phyloP scores from a whole-genome alignment of 2,888 invertebrate species.

The Willowsia nigromaculata region DNA sequence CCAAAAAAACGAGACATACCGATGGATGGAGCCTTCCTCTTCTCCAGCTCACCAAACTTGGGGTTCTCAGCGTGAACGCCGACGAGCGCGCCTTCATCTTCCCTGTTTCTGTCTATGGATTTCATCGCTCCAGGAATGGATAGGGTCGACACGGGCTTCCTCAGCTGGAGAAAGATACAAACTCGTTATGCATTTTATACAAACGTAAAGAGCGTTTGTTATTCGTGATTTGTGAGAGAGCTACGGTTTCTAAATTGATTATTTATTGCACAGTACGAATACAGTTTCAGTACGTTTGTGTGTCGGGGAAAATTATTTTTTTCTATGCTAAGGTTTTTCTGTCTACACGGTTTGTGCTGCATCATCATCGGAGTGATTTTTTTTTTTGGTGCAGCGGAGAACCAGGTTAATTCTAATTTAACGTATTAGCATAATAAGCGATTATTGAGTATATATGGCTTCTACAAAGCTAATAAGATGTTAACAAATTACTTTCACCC shows the following conservation, averaged over 20 bases:
- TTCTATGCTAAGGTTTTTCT: background rate
- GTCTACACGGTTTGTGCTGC: no score
- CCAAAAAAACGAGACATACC: conserved; percentile 69
- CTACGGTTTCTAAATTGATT: background rate
- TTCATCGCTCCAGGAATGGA: conserved; percentile 92
- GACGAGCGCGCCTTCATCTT: conserved; percentile 94
- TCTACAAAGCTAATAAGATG: no score
- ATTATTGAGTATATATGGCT: no score
- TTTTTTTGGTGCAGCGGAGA: background rate
- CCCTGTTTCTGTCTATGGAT: conserved; percentile 80
- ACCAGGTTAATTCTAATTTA: conserved; percentile 32
- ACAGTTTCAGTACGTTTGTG: conserved; percentile 54
- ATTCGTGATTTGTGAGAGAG: background rate
- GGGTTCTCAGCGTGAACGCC: conserved; percentile 95
- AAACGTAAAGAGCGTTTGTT: background rate
- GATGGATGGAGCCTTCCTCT: conserved; percentile 78
- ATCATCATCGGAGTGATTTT: no score
- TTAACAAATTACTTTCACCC: conserved; percentile 75
- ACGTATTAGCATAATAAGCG: conserved; percentile 35
- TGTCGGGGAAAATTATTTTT: background rate
- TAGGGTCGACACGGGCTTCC: conserved; percentile 98
- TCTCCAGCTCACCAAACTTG: conserved; percentile 93
- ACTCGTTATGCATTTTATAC: background rate
- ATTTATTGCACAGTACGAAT: conserved; percentile 56
- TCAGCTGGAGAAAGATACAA: conserved; percentile 85